Percentiles rank a stretch among this genome's conserved stretches.
These are phyloP conservation scores for Zaprionus nigranus DNA, from an alignment of 1,140 invertebrate species.

Conservation along the genomic window DNA sequence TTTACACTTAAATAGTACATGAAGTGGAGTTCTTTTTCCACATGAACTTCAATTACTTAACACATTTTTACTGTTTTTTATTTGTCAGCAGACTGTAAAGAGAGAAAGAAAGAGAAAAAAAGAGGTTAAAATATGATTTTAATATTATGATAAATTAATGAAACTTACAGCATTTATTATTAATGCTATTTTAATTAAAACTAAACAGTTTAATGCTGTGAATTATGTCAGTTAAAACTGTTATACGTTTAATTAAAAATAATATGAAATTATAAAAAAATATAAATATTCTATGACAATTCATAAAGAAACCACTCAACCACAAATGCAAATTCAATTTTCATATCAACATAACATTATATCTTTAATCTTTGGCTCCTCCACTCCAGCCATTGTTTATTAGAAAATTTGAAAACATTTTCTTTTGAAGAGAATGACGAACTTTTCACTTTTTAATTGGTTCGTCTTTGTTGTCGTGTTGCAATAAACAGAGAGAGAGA, in stretches of 20 bases:
- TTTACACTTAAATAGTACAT: constrained; percentile 56
- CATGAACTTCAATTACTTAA: constrained; percentile 24
- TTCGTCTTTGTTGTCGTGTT: constrained; percentile 27
- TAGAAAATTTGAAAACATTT: neutral
- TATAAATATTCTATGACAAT: neutral
- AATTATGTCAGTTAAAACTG: neutral
- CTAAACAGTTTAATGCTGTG: neutral
- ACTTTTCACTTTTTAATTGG: constrained; percentile 71
- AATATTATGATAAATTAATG: neutral
- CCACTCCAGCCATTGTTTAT: neutral
- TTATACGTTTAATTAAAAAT: neutral
- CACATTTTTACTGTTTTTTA: constrained; percentile 22
- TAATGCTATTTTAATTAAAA: neutral
- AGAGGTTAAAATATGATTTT: neutral
- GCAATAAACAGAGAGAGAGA: constrained; percentile 25
- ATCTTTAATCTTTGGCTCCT: neutral
- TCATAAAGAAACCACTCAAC: no score
- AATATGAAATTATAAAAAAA: neutral
- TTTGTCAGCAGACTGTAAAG: constrained; percentile 3
- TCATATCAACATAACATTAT: neutral
- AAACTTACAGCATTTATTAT: neutral
- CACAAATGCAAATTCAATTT: neutral
- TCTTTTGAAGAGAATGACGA: constrained; percentile 32
- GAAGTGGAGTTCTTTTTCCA: constrained; percentile 29
- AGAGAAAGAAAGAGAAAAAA: neutral